Percentiles rank a stretch among this genome's conserved stretches.
Conservation (phyloP, 2,113 vertebrate species). For the Parotia lawesii region DNA sequence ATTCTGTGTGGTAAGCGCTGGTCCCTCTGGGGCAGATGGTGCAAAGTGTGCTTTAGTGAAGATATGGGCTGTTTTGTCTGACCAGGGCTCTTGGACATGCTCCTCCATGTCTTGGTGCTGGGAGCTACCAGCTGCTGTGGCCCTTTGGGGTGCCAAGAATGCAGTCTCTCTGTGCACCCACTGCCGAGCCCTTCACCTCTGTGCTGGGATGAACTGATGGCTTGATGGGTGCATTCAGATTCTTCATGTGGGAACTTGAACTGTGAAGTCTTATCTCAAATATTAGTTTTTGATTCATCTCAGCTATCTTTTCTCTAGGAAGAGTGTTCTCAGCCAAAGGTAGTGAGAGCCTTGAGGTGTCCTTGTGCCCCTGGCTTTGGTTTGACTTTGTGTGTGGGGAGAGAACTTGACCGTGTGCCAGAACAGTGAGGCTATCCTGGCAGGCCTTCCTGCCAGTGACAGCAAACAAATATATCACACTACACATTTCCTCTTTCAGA, state of each 20-base stretch:
- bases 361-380: neutral
- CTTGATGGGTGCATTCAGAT: neutral
- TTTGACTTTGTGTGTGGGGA: conserved; percentile 46
- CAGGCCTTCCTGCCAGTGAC: conserved; percentile 34
- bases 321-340: neutral
- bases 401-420: conserved; percentile 41
- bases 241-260: neutral
- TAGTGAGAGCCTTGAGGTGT: neutral
- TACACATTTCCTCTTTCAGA: conserved; percentile 54
- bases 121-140: neutral
- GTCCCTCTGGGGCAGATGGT: neutral
- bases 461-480: conserved; percentile 59
- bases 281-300: neutral
- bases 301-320: neutral
- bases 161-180: accelerated
- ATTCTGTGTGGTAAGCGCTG: neutral
- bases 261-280: neutral
- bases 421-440: conserved; percentile 38
- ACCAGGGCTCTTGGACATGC: neutral
- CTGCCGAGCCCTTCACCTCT: neutral
- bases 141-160: neutral
- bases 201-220: accelerated
- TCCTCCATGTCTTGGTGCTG: accelerated
- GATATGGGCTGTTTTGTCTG: neutral
- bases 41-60: neutral